Evolutionary conservation across 2,888 invertebrate genomes (phyloP), one percentile per base, ranked within the genome.

Genomic region (Idaea biselata): DNA sequence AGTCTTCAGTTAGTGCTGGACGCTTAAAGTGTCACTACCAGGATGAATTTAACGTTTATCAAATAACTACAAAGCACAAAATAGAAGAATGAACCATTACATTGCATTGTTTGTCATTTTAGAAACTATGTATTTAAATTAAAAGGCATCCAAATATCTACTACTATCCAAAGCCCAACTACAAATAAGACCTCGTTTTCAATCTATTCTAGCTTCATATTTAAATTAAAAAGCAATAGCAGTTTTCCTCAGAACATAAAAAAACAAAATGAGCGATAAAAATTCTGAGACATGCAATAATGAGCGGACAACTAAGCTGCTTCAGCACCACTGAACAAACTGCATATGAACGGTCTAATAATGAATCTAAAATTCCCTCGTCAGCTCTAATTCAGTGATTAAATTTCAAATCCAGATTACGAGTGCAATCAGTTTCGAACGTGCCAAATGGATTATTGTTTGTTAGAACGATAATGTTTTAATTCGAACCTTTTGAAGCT

Each of bases 401-500:
- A 65, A 67, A 70, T 69, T 71, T 67, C 68, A 56, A 61, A 56
- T 60, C 59, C 58, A 66, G 62, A 65, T 67, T 53, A 59, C 67
- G 5, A 25, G 25, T 25, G 1, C 25, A 71, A 69, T 70, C 64
- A 58, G 59, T 62, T 67, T 67, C 58, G 62, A 69, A 72, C 71
- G 69, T 69, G 64, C 65, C 71, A 70, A 71, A 73, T 69, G 61
- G 64, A 70, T 67, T 59, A 60, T 62, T 60, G 60, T 25, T 59
- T 16, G 32, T 25, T 5, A n/a, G 44, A 56, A 57, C 62, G 61
- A 58, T 55, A 60, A 60, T 44, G 44, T 8, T 44, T 60, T 31
- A 11, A 59, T 71, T 82, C 83, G 58, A 74, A 91, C 91, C 91
- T 89, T 91, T 78, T 91, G 91, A 66, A 88, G 72, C 69, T 89